Evolutionary conservation across 2,113 vertebrate species (phyloP).

Genomic region (Atherinomorus stipes): DNA sequence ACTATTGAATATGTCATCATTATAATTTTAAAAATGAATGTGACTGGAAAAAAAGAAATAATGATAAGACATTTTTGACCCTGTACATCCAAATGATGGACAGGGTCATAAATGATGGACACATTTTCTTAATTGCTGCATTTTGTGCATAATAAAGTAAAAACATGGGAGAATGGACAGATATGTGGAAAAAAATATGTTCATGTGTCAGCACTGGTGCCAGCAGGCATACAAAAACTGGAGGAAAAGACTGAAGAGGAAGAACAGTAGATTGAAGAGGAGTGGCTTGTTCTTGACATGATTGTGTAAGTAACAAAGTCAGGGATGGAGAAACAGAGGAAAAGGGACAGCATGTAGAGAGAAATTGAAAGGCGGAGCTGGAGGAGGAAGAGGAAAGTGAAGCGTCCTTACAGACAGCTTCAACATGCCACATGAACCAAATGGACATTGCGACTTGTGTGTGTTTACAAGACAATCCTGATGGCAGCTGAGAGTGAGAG

Average conservation of each 20-base stretch:
- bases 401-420: slow-evolving; percentile 60
- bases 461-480: slow-evolving; percentile 74
- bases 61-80: too few species aligned
- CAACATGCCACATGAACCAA: slow-evolving; percentile 72
- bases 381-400: slow-evolving; percentile 38
- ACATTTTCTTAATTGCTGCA: not conserved
- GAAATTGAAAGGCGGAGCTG: slow-evolving; percentile 9
- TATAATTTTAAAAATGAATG: too few species aligned
- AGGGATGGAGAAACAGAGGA: slow-evolving; percentile 15
- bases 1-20: too few species aligned
- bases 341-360: slow-evolving; percentile 7
- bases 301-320: slow-evolving; percentile 32
- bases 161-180: not conserved
- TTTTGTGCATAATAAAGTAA: not conserved
- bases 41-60: too few species aligned
- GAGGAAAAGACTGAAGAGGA: not conserved
- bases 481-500: slow-evolving; percentile 72
- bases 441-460: slow-evolving; percentile 68
- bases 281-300: slow-evolving; percentile 38
- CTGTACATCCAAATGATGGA: not conserved
- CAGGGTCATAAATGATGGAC: too few species aligned
- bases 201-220: slow-evolving; percentile 15
- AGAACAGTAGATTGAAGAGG: slow-evolving; percentile 39
- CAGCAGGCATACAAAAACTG: not conserved
- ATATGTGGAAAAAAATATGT: not conserved